Evolutionary conservation across 2,888 invertebrate species (phyloP).

Genomic region (Pollenia labialis): DNA sequence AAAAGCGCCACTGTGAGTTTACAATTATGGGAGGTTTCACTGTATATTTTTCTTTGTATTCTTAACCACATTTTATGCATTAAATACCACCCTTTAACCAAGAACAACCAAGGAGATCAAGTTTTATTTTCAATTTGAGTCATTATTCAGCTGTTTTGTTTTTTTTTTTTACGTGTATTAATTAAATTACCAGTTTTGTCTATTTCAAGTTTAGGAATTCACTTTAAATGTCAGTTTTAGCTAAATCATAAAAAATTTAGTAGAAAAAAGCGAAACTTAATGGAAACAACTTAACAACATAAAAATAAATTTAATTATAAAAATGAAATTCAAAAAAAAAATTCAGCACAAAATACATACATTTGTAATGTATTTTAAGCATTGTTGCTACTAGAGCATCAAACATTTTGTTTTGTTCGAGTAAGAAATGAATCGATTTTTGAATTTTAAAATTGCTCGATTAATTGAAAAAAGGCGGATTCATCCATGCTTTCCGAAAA

Average conservation of each 20-base stretch:
- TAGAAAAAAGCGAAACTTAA: not conserved
- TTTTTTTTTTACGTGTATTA: constrained; percentile 5
- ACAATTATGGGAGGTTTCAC: no score
- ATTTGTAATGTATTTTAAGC: not conserved
- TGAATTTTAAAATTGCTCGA: no score
- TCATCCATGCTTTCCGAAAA: no score
- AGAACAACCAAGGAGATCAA: constrained; percentile 63
- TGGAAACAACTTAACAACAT: not conserved
- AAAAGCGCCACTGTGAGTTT: not conserved
- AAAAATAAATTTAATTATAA: not conserved
- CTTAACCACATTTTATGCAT: constrained; percentile 24
- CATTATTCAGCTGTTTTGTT: constrained; percentile 22
- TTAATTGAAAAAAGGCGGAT: no score
- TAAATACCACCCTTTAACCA: constrained; percentile 46
- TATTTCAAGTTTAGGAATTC: constrained; percentile 46
- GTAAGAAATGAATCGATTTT: no score
- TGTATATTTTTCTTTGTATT: not conserved
- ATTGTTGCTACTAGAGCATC: no score
- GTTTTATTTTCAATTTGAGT: constrained; percentile 40
- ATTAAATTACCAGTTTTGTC: constrained; percentile 44
- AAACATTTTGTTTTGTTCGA: no score
- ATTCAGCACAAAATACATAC: no score
- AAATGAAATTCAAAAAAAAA: no score
- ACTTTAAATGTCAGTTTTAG: constrained; percentile 36
- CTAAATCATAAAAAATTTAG: not conserved